These are phyloP conservation scores for Rhizomys pruinosus DNA, from an alignment of 2,113 vertebrate genomes.

Conservation along the genomic window DNA sequence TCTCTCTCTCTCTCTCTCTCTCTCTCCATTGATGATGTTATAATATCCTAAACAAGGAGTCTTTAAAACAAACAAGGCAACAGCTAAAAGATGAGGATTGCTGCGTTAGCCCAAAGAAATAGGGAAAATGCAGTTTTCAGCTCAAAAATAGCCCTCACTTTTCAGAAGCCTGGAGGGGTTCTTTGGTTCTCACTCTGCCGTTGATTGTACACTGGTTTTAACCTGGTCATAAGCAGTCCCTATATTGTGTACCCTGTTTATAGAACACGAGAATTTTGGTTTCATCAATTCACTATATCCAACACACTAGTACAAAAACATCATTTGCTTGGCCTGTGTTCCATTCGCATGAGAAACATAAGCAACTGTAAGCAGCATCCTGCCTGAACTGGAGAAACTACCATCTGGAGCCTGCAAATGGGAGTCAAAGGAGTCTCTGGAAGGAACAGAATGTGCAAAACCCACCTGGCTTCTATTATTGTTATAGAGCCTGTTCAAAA, in stretches of 20 bases:
- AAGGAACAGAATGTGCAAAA: neutral
- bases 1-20: neutral
- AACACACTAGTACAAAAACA: slow-evolving; percentile 7
- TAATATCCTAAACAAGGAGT: neutral
- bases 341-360: slow-evolving; percentile 38
- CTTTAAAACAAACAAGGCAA: slow-evolving; percentile 23
- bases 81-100: neutral
- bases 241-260: neutral
- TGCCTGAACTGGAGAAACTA: slow-evolving; percentile 61
- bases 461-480: neutral
- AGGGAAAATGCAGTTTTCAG: slow-evolving; percentile 2
- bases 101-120: slow-evolving; percentile 1
- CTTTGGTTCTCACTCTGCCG: neutral
- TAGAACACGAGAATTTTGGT: neutral
- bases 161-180: slow-evolving; percentile 25
- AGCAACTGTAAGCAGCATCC: slow-evolving; percentile 46
- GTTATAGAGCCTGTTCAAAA: neutral
- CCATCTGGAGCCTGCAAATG: slow-evolving; percentile 58
- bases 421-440: slow-evolving; percentile 44
- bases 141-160: neutral
- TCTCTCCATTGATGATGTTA: neutral
- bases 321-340: slow-evolving; percentile 15
- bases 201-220: neutral
- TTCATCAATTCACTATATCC: neutral
- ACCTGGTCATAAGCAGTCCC: neutral